Conservation (phyloP, 2,797 vertebrate species). For the Notamacropus eugenii region DNA sequence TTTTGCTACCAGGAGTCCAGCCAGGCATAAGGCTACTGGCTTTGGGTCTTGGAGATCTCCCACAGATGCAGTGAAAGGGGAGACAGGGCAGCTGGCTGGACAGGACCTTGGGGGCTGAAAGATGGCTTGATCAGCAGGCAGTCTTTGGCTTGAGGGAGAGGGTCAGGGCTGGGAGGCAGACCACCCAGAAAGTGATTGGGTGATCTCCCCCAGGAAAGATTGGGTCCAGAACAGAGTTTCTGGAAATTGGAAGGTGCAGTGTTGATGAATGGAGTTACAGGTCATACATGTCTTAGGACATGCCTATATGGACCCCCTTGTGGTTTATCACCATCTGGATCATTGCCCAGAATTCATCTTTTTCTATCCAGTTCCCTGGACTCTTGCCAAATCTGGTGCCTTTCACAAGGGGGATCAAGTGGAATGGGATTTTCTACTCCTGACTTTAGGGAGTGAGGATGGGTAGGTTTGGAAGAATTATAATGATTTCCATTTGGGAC, state of each 20-base stretch:
- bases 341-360: neutral
- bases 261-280: neutral
- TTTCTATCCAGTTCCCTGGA: neutral
- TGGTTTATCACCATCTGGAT: neutral
- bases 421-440: neutral
- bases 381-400: neutral
- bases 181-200: neutral
- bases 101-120: neutral
- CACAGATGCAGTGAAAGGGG: neutral
- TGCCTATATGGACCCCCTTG: neutral
- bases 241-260: neutral
- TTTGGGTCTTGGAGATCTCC: neutral
- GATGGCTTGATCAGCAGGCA: neutral
- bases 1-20: neutral
- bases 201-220: neutral
- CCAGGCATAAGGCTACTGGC: neutral
- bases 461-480: neutral
- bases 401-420: neutral
- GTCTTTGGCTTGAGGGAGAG: neutral
- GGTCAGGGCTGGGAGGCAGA: neutral
- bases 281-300: neutral
- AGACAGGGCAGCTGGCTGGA: neutral
- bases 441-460: neutral
- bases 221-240: neutral
- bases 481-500: neutral